Base-by-base conservation (phyloP, 2,113 vertebrate genomes). In the Irena cyanogastra region DNA sequence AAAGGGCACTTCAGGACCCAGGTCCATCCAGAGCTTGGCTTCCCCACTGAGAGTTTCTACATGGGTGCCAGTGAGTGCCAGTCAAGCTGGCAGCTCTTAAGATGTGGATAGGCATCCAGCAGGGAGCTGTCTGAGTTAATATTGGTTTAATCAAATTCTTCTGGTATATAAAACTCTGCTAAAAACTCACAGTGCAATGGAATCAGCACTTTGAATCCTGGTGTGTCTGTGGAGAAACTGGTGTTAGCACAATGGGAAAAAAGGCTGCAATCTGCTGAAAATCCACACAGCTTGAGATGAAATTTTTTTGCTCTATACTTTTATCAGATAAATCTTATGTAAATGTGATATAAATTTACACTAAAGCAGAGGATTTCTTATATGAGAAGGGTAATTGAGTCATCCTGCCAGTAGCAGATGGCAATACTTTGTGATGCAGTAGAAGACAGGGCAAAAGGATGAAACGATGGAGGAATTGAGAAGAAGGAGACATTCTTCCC, bases 61-160 rank as follows among this genome's bases (percentile, higher is more conserved):
- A 33, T 31, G 75, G 76, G 69, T 94, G 85, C 95, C 96, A 96
- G 76, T 50, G 59, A 90, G 72, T 86, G 87, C 92, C 95, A 94
- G 92, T 68, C 80, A 86, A 82, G 56, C 71, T 93, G 81, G 83
- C 0, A 1, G 64, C 64, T 94, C 86, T 92, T 90, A 56, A 42
- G 79, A 94, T 86, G 90, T 53, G 83, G 76, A 83, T 76, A 90
- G 83, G 45, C 79, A 71, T 71, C 92, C 94, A 95, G 72, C 68
- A 95, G 93, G 59, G 90, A 71, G 56, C 78, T 93, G 78, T 63
- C 71, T 92, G 80, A 84, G 69, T 79, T 81, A 87, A 94, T 89
- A 71, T 47, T 82, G 69, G 54, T 92, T 90, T 92, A 90, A 89
- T 57, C 92, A 78, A 87, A 68, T 81, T 96, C 69, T 82, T 69